A percentile compares a stretch with the other conserved stretches of the same genome.
Conservation (phyloP, 2,797 vertebrate genomes). For the Cuniculus paca region DNA sequence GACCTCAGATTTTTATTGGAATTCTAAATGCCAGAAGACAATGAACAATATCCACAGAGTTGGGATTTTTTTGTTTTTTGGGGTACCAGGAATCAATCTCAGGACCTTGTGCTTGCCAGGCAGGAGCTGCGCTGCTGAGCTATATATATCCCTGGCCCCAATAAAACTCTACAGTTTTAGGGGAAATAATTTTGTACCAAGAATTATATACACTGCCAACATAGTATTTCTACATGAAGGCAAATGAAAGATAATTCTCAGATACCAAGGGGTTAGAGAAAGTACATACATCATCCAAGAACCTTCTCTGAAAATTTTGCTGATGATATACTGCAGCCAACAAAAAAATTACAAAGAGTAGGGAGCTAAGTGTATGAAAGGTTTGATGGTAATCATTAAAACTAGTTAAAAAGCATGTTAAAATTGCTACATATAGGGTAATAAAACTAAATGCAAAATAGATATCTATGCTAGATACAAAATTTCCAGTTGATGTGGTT, state of each 20-base stretch:
- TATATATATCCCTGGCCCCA: too few species aligned
- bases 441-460: neutral
- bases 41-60: too few species aligned
- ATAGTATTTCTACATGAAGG: neutral
- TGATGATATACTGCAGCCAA: neutral
- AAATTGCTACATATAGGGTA: neutral
- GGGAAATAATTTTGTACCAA: too few species aligned
- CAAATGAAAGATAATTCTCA: neutral
- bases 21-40: too few species aligned
- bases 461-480: neutral
- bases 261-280: neutral
- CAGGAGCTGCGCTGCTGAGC: too few species aligned
- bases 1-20: too few species aligned
- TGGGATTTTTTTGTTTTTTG: too few species aligned
- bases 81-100: too few species aligned
- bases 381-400: neutral
- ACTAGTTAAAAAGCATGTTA: neutral
- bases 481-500: neutral
- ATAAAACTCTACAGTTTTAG: too few species aligned
- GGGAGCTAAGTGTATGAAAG: neutral
- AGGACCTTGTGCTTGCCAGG: too few species aligned
- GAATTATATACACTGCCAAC: neutral
- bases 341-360: neutral
- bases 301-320: neutral
- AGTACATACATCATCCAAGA: neutral